Base-by-base conservation (phyloP, 2,797 vertebrate species). In the Urosaurus nigricauda region DNA sequence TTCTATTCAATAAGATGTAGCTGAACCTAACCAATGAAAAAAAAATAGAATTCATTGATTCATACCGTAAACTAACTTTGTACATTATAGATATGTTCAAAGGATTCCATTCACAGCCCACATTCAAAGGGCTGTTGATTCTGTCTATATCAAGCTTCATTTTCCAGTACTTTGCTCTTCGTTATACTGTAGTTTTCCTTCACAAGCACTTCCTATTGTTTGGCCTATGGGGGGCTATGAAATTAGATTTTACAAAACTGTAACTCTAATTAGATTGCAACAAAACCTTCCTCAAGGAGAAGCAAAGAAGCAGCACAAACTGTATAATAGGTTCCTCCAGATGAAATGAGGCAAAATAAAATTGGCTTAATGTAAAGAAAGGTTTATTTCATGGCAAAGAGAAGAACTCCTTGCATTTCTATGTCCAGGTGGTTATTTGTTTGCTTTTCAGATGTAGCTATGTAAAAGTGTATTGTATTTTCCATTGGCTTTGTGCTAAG, bases 241-340 rank as follows among this genome's bases (percentile, higher is more conserved):
- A 93, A 92, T 91, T 80, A 92, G 58, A n/a, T 90, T 87, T 81
- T 86, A 78, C 88, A 84, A 82, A 85, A 91, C 56, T 87, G 87
- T 83, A 73, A 51, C 75, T 92, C 82, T 90, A 94, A 94, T 93
- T 91, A 93, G 65, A 88, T n/a, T 0, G 1, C 60, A 87, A 87
- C 92, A 91, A 92, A 89, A 93, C 40, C 14, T 92, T 87, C 84
- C 65, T 89, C 47, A 83, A 81, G 88, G 65, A 92, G 84, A 88
- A 91, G 83, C 0, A 3, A 37, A 82, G 5, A 82, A 92, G 29
- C 81, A 89, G 60, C 91, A 89, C 26, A 92, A 92, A 89, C 4
- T 32, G 63, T 35, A 77, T 1, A 47, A 90, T 87, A 89, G 58
- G 7, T 13, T 35, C 85, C 29, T 26, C 75, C 35, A 21, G 19